Evolutionary conservation across 1,140 invertebrate genomes (phyloP), one percentile per base, ranked within the genome.

Genomic region (Melipona quadrifasciata): DNA sequence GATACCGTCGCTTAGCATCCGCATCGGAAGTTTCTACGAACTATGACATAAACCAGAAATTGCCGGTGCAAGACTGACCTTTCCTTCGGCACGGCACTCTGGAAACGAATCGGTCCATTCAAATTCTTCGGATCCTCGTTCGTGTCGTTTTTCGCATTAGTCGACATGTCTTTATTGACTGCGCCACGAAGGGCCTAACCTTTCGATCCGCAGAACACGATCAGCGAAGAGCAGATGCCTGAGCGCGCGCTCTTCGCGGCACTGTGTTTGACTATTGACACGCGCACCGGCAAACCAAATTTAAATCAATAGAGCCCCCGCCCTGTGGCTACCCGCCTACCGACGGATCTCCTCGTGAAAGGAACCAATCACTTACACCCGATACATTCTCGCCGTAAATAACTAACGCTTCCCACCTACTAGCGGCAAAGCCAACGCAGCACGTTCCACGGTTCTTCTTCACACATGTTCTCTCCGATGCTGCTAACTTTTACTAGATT

Each of bases 291-390:
- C 90, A 92, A 93, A 92, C 92, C 91, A 94, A 93, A 94, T 94
- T 94, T 94, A 94, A 94, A 94, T 94, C 93, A 92, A 94, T 94
- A 94, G 87, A 91, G 92, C 92, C 93, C 92, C 93, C 92, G 92
- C 92, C 90, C 88, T 64, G 68, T 31, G 61, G 21, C 64, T 73
- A 73, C 65, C 61, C 67, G 19, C n/a, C 78, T 79, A 70, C 80
- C 80, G 53, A 77, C 21, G 53, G 75, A 79, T 61, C 39, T 82
- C 31, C 53, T 79, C 75, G 74, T 53, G 27, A 71, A 84, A 87
- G 82, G 61, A 74, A 82, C 80, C 80, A 82, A 77, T 82, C 80
- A 47, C 73, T 82, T 82, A 82, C 65, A 68, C 47, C 64, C 64
- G 51, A 68, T 74, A 31, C 80, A 77, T 77, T 82, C 73, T 47